Percentiles rank a stretch among this genome's conserved stretches.
These are phyloP conservation scores for Dorcus parallelipipedus DNA, from an alignment of 2,888 invertebrate genomes.

Conservation along the genomic window DNA sequence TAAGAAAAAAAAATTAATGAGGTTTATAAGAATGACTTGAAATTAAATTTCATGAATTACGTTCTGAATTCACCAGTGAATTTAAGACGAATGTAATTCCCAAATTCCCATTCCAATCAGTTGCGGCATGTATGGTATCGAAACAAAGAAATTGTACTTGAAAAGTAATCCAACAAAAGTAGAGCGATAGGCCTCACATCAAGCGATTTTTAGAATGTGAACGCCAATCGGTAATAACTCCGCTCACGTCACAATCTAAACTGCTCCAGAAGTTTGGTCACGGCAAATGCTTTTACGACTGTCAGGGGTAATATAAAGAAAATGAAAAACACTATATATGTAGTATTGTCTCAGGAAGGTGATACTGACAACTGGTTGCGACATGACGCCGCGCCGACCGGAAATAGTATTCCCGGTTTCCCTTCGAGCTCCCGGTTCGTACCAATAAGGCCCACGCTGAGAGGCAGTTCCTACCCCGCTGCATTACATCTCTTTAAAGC, in stretches of 20 bases:
- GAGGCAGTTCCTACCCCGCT: conserved; percentile 31
- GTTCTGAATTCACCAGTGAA: no score
- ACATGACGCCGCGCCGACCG: conserved; percentile 43
- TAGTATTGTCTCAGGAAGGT: conserved; percentile 47
- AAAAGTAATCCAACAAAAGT: conserved; percentile 46
- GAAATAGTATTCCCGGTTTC: conserved; percentile 34
- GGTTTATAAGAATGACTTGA: no score
- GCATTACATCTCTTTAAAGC: conserved; percentile 49
- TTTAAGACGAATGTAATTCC: conserved; percentile 22
- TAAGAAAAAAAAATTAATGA: no score
- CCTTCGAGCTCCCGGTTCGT: conserved; percentile 35
- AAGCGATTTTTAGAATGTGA: conserved; percentile 42
- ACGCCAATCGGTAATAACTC: conserved; percentile 38
- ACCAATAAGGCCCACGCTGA: conserved; percentile 30
- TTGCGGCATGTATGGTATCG: conserved; percentile 43
- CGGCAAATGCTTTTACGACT: conserved; percentile 85
- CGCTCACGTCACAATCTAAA: conserved; percentile 48
- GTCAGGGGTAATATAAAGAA: conserved; percentile 84
- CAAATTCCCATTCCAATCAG: conserved; percentile 49
- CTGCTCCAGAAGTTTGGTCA: conserved; percentile 67
- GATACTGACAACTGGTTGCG: conserved; percentile 45
- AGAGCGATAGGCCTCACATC: conserved; percentile 46
- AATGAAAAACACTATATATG: conserved; percentile 74
- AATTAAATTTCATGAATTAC: no score
- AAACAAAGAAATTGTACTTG: conserved; percentile 48